Evolutionary conservation across 35 echinoderm and acorn worm species (phyloP).

Genomic region (Apostichopus parvimensis): DNA sequence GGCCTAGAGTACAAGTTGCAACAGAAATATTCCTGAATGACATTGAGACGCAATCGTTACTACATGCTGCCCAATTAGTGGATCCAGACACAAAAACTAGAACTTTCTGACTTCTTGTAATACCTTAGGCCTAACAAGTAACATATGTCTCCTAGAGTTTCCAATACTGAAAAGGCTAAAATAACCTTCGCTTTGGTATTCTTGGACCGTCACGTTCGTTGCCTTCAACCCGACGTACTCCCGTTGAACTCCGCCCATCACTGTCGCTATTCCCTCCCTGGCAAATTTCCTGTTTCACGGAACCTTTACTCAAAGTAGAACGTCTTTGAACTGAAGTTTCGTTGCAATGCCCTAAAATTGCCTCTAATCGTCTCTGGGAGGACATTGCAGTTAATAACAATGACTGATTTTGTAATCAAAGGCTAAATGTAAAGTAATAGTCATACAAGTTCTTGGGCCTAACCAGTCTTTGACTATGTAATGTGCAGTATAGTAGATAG

Average conservation of each 20-base stretch:
- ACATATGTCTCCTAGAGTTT: no score
- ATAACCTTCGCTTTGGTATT: slow-evolving; percentile 30
- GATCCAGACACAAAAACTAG: no score
- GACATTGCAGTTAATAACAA: neutral
- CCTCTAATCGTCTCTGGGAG: neutral
- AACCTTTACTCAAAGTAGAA: neutral
- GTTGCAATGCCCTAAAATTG: slow-evolving; percentile 25
- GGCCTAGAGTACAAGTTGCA: no score
- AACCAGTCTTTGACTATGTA: neutral
- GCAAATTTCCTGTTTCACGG: neutral
- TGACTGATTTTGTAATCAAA: neutral
- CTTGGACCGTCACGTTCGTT: slow-evolving; percentile 31
- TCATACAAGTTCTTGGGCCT: neutral
- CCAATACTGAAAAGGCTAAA: no score
- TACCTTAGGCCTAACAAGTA: no score
- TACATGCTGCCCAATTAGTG: no score
- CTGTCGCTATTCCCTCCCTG: neutral
- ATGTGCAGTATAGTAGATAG: no score
- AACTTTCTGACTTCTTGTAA: no score
- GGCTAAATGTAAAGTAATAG: neutral
- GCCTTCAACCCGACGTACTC: slow-evolving; percentile 12
- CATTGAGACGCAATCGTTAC: no score
- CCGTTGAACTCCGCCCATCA: slow-evolving; percentile 20
- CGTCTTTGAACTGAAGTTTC: neutral
- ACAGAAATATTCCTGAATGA: no score